Base-by-base conservation (phyloP, 2,888 invertebrate species). In the Philopedon plagiatum region DNA sequence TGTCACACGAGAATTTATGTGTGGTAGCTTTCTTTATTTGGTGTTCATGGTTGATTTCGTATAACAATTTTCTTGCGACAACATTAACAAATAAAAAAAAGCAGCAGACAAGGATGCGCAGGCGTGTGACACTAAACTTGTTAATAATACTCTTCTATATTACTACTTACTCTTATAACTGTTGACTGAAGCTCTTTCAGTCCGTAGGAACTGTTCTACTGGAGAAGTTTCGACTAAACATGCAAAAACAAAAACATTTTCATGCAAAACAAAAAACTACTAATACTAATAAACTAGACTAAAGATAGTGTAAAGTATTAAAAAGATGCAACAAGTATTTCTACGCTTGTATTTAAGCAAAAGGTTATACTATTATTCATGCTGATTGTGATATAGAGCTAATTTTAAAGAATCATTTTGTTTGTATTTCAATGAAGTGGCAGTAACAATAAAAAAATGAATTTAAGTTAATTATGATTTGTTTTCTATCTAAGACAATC, bases 201-300 rank as follows among this genome's bases (percentile, higher is more conserved):
- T 77, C 77, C 77, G 78, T 66, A 82, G 78, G 79, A 82, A 81
- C 69, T 75, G 78, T 76, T 81, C 81, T 76, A 79, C 78, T 71
- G 80, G 76, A 61, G 80, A 80, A 58, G 72, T 71, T 65, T 79
- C 80, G 19, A 76, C 80, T 80, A 79, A 74, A 75, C 81, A 78
- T 81, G 80, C 80, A 79, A 79, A 79, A 76, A 76, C 58, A 75
- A 76, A 76, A 76, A 76, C 51, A 58, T 13, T 66, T 63, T 74
- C 73, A 69, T 75, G 76, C 73, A 61, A 64, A 60, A 58, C 15
- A 34, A 21, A 51, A 70, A 49, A 44, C 78, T 80, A 80, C 15
- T 26, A 26, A n/a, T n/a, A n/a, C n/a, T n/a, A n/a, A n/a, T n/a
- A 49, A 64, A 54, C 39, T 51, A 54, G 8, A 29, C 44, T 60